Base-by-base conservation (phyloP, 2,797 vertebrate species). In the Brachymystax lenok region DNA sequence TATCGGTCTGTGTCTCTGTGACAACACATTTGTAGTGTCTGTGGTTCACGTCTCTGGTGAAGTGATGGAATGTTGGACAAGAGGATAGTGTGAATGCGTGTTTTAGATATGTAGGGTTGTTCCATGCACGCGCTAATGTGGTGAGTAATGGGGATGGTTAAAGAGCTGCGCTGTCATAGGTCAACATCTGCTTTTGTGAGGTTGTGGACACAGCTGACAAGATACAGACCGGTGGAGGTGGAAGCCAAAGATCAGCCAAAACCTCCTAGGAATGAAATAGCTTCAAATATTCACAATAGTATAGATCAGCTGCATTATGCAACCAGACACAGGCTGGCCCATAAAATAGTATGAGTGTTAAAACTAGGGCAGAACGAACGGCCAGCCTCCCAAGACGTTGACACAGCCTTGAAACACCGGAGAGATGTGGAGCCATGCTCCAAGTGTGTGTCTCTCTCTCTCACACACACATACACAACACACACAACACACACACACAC, bases 281-380 rank as follows among this genome's bases (percentile, higher is more conserved):
- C 80, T 50, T 76, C 77, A 64, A 74, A 77, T 84, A 79, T 78
- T 82, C 83, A 80, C 84, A 79, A 82, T 85, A 82, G 81, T 82
- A 83, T 85, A 87, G 87, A 75, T 88, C 88, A 80, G 40, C 76
- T 72, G 63, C 69, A 78, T 93, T 91, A 92, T 80, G 89, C 87
- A 92, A 92, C 77, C 77, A 7, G 80, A 89, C 88, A 82, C 69
- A 78, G 79, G 74, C 84, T 86, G 90, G 88, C 86, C 89, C 87
- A 91, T 90, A 90, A 91, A 91, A 80, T 85, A 82, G 87, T 84
- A 87, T 87, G 82, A 85, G 89, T 86, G 76, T 92, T 84, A 92
- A 92, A 93, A 92, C 81, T 91, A 84, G 90, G 88, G 85, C 89
- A 89, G 84, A 83, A 78, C 10, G 81, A 83, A 79, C 10, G 81